Base-by-base conservation (phyloP, 2,888 invertebrate species). In the Oscheius sp. region DNA sequence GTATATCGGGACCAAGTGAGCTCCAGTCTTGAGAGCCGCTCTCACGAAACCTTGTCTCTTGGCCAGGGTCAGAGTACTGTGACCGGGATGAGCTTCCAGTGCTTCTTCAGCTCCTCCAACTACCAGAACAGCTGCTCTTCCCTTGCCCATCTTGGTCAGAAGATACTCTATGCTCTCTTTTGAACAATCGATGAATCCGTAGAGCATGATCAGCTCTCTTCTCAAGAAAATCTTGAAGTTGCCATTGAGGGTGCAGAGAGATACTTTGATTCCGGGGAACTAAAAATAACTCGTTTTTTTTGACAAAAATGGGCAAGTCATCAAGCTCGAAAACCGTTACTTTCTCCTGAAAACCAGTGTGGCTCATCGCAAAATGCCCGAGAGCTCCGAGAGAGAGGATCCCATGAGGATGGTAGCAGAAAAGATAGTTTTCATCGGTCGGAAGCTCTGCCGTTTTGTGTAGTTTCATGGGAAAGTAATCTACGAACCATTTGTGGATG, bases 351-450 rank as follows among this genome's bases (percentile, higher is more conserved):
- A 91, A 91, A n/a, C 89, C 89, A 0, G 90, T 90, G n/a, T 89
- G 91, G 79, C 91, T 94, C 0, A 94, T 93, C 0, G 92, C 93
- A 90, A 96, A 95, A 57, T 94, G 93, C 0, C 92, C 92, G 82
- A 94, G 93, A 0, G 93, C 92, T 0, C 96, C 95, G 33, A 93
- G 92, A 65, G 94, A 93, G 21, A 96, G 91, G 0, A 96, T 91
- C 0, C 97, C 97, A 90, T 98, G 97, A 0, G 97, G 97, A 90
- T 95, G 96, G 76, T 93, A 93, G 5, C 95, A 94, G 75, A 91
- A 87, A 37, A 84, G 71, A 74, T 84, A 84, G 72, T 79, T 84
- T 73, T 84, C 70, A 21, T 63, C 50, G 21, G 63, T 33, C 2
- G 47, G 37, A 11, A 74, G 35, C 13, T 70, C 74, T 0, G 55